Percentiles rank a stretch among this genome's conserved stretches.
Evolutionary conservation across 2,797 vertebrate genomes (phyloP).

Genomic region (Allobates femoralis): DNA sequence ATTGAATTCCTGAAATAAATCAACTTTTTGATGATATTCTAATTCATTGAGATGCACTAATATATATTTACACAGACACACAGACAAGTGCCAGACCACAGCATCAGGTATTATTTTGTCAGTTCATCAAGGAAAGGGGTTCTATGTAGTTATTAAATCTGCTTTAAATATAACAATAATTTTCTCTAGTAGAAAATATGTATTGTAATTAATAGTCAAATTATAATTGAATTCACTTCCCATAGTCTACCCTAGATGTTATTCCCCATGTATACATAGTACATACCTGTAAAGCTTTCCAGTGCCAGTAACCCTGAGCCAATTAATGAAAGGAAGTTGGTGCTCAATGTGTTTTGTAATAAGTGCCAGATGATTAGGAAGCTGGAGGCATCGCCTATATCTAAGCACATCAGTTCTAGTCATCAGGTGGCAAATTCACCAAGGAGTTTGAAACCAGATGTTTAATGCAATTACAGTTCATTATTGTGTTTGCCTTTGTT

Average conservation of each 20-base stretch:
- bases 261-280: background rate
- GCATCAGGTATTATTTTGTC: too few relatives aligned
- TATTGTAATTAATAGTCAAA: background rate
- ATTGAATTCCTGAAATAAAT: too few relatives aligned
- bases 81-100: too few relatives aligned
- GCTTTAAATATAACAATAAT: background rate
- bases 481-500: constrained; percentile 72
- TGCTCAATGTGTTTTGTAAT: constrained; percentile 66
- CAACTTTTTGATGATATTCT: too few relatives aligned
- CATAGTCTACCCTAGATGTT: background rate
- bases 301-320: constrained; percentile 60
- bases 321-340: constrained; percentile 67
- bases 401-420: constrained; percentile 69
- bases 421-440: constrained; percentile 80
- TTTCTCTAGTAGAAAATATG: background rate
- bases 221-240: background rate
- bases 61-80: too few relatives aligned
- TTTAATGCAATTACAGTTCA: constrained; percentile 75
- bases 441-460: constrained; percentile 78
- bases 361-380: constrained; percentile 68
- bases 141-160: background rate
- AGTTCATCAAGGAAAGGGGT: background rate
- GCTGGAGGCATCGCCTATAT: constrained; percentile 76
- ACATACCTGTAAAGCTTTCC: constrained; percentile 4
- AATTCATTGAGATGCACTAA: too few relatives aligned